These are phyloP conservation scores for Ptychochromis oligacanthus DNA, from an alignment of 2,113 vertebrate genomes.

Conservation along the genomic window DNA sequence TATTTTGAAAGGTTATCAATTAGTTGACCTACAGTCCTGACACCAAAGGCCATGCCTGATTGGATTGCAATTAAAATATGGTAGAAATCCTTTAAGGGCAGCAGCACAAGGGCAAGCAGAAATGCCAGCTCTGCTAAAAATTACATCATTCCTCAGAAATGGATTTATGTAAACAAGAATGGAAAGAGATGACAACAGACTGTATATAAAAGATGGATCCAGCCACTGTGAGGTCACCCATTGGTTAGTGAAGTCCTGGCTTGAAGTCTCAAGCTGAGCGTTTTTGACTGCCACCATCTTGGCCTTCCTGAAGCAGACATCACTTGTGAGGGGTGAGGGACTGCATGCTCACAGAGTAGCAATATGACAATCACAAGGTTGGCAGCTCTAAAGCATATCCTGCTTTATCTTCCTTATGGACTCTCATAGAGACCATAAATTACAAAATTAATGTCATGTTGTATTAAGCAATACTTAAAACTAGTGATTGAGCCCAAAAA, in stretches of 20 bases:
- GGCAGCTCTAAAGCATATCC: background rate
- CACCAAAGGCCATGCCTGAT: slow-evolving; percentile 55
- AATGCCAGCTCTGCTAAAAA: slow-evolving; percentile 37
- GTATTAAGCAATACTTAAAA: background rate
- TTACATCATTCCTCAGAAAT: slow-evolving; percentile 14
- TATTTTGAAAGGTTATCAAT: slow-evolving; percentile 65
- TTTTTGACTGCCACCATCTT: background rate
- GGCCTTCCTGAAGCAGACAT: background rate
- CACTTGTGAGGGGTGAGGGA: background rate
- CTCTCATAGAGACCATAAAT: background rate
- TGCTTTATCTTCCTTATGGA: background rate
- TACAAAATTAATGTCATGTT: background rate
- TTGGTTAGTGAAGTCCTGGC: background rate
- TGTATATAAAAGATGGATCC: background rate
- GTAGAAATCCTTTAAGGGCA: slow-evolving; percentile 46
- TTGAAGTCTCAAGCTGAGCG: background rate
- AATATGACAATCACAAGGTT: background rate
- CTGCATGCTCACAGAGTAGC: background rate
- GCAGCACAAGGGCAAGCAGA: slow-evolving; percentile 23
- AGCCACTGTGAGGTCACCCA: background rate
- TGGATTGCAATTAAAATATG: slow-evolving; percentile 62
- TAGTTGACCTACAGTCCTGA: slow-evolving; percentile 59
- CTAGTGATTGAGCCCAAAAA: background rate
- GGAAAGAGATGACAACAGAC: background rate
- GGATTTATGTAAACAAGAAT: slow-evolving; percentile 44